Conservation (phyloP, 2,888 invertebrate genomes). For the Leucoma salicis region DNA sequence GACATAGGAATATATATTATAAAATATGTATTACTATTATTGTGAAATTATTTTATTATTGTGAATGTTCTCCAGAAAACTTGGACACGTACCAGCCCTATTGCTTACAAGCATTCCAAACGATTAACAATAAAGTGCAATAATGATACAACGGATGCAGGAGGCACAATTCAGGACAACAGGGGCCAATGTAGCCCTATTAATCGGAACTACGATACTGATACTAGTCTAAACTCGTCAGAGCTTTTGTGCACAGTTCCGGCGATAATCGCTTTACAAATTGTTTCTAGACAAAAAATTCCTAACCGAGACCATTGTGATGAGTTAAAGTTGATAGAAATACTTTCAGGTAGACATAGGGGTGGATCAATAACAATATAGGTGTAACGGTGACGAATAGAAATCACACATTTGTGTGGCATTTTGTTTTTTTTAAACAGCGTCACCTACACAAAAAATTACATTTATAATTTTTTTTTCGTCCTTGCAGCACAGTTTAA, state of each 20-base stretch:
- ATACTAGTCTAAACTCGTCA: slow-evolving; percentile 68
- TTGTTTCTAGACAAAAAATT: slow-evolving; percentile 55
- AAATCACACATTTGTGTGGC: slow-evolving; percentile 56
- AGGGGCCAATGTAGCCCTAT: slow-evolving; percentile 73
- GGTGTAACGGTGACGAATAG: slow-evolving; percentile 41
- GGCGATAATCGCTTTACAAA: slow-evolving; percentile 70
- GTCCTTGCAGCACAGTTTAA: no score
- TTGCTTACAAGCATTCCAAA: no score
- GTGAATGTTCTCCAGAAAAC: neutral
- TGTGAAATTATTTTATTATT: no score
- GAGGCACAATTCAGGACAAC: slow-evolving; percentile 63
- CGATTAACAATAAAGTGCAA: slow-evolving; percentile 31
- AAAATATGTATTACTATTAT: no score
- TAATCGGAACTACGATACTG: slow-evolving; percentile 76
- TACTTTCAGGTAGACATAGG: slow-evolving; percentile 68
- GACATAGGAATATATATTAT: no score
- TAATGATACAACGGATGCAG: slow-evolving; percentile 55
- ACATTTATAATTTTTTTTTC: no score
- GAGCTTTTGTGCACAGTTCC: slow-evolving; percentile 72
- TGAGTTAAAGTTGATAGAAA: slow-evolving; percentile 58
- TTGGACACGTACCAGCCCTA: slow-evolving; percentile 24
- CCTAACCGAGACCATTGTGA: slow-evolving; percentile 55
- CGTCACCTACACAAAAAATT: slow-evolving; percentile 52
- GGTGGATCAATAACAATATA: slow-evolving; percentile 56
- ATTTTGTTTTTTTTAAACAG: slow-evolving; percentile 53